These are phyloP conservation scores for Sebastes nivosus DNA, from an alignment of 2,797 vertebrate species.

Conservation along the genomic window DNA sequence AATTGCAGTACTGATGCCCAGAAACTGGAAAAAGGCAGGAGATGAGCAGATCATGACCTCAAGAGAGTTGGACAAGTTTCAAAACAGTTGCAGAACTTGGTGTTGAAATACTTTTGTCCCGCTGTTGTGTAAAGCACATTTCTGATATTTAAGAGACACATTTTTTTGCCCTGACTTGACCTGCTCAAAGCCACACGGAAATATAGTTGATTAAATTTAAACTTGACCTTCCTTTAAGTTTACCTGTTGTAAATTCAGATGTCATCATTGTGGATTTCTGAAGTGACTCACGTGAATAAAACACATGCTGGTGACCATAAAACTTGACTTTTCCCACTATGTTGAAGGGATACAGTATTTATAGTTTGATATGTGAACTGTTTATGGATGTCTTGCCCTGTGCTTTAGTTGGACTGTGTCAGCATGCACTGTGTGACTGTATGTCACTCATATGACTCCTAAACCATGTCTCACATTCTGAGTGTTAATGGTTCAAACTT, in stretches of 20 bases:
- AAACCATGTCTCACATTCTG: background rate
- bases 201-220: background rate
- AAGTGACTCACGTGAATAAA: background rate
- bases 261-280: background rate
- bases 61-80: background rate
- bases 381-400: constrained; percentile 17
- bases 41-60: background rate
- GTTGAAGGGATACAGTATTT: background rate
- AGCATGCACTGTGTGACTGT: background rate
- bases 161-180: background rate
- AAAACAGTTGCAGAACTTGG: background rate
- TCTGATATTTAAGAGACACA: background rate
- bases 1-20: fast-evolving
- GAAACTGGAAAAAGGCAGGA: background rate
- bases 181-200: background rate
- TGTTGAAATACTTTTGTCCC: background rate
- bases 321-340: background rate
- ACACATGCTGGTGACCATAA: background rate
- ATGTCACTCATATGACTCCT: background rate
- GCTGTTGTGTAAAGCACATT: background rate
- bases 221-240: background rate
- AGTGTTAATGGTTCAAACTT: background rate
- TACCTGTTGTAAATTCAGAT: background rate
- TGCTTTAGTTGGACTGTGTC: background rate
- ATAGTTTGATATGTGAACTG: background rate